A percentile compares a stretch with the other conserved stretches of the same genome.
These are phyloP conservation scores for Drosophila trichaetosa DNA, from an alignment of 2,888 invertebrate genomes.

Conservation along the genomic window DNA sequence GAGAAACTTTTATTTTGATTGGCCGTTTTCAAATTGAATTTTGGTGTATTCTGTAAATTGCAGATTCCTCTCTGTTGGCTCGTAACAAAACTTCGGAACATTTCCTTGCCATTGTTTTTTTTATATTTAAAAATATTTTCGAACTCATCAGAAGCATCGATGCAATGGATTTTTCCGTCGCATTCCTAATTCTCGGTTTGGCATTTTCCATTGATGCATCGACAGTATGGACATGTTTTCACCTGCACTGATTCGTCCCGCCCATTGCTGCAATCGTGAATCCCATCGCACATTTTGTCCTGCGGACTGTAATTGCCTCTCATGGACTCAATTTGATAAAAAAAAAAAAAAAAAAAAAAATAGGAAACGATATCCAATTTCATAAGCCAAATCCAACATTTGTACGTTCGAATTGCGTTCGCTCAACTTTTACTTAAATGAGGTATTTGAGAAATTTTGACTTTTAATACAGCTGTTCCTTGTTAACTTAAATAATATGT, in stretches of 20 bases:
- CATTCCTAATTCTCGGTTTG: not conserved
- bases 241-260: conserved; percentile 41
- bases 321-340: conserved; percentile 14
- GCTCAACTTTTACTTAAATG: not conserved
- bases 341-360: not conserved
- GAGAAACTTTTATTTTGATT: conserved; percentile 14
- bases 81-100: conserved; percentile 1
- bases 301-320: not conserved
- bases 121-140: fast-evolving
- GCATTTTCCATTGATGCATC: conserved; percentile 40
- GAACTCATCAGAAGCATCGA: conserved; percentile 54
- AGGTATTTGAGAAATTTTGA: not conserved
- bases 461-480: not conserved
- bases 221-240: fast-evolving
- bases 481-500: not conserved
- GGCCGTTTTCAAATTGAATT: not conserved
- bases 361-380: not conserved
- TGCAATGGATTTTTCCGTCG: conserved; percentile 29
- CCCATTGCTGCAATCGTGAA: conserved; percentile 36
- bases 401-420: not conserved
- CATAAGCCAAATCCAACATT: not conserved
- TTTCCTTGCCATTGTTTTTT: not conserved
- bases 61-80: not conserved
- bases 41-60: not conserved
- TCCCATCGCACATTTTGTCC: not conserved